Conservation (phyloP, 2,113 vertebrate genomes). For the Microcebus murinus region DNA sequence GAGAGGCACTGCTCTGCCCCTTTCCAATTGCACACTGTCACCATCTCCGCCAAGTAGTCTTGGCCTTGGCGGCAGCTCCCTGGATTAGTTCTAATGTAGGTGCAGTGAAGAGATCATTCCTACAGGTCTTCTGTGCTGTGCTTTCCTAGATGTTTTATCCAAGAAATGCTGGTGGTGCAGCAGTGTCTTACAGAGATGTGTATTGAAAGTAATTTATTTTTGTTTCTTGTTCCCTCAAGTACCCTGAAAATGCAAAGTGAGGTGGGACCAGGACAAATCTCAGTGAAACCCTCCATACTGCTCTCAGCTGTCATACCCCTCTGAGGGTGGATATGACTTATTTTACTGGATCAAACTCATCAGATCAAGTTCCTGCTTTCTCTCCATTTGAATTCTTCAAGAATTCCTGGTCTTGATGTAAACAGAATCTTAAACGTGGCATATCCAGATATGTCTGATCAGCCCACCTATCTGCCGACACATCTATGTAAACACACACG, state of each 20-base stretch:
- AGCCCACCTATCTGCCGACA: neutral
- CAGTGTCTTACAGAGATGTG: neutral
- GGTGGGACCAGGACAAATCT: neutral
- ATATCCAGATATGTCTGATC: neutral
- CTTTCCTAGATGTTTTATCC: neutral
- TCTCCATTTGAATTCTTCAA: neutral
- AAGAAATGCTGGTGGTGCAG: neutral
- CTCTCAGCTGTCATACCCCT: neutral
- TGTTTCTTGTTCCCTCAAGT: neutral
- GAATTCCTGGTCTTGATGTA: neutral
- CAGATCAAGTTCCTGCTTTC: neutral
- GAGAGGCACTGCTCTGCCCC: no score
- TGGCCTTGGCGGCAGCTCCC: neutral
- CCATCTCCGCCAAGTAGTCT: rapidly evolving
- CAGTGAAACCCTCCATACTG: neutral
- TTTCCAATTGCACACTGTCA: rapidly evolving
- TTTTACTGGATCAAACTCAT: neutral
- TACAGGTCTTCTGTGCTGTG: rapidly evolving
- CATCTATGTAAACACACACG: neutral
- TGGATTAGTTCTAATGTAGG: rapidly evolving
- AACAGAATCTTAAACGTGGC: neutral
- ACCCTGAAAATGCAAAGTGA: neutral
- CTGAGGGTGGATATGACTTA: neutral
- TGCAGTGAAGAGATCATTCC: neutral
- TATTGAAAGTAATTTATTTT: neutral